Evolutionary conservation across 2,888 invertebrate species (phyloP).

Genomic region (Germaria angustata): DNA sequence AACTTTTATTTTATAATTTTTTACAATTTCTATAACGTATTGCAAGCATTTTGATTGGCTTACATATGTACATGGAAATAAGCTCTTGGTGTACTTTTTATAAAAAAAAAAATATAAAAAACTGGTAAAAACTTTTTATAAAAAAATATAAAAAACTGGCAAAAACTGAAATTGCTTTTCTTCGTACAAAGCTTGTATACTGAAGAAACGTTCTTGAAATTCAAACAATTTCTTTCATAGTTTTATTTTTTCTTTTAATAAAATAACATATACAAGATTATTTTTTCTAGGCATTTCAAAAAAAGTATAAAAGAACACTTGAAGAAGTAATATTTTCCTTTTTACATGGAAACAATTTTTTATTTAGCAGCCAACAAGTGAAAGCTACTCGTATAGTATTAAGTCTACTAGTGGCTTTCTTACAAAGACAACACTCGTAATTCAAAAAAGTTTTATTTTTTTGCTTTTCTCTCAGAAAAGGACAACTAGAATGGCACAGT

Average conservation of each 20-base stretch:
- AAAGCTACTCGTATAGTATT: not conserved
- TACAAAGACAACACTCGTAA: not conserved
- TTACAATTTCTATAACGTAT: no score
- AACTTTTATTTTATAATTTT: no score
- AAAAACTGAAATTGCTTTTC: not conserved
- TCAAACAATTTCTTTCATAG: not conserved
- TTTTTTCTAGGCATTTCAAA: not conserved
- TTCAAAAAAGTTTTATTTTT: not conserved
- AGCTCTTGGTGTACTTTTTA: no score
- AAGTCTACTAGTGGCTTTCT: not conserved
- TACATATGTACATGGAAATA: no score
- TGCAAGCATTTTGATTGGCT: no score
- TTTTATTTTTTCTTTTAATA: not conserved
- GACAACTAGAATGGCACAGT: not conserved
- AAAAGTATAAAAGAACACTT: constrained; percentile 1
- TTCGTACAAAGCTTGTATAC: not conserved
- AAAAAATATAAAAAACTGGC: no score
- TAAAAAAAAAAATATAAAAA: no score
- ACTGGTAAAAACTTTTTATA: no score
- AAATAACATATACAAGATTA: not conserved
- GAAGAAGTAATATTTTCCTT: not conserved
- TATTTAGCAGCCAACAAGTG: constrained; percentile 30
- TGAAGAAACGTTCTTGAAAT: not conserved
- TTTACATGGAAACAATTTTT: not conserved
- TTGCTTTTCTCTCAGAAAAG: not conserved